Percentiles rank a stretch among this genome's conserved stretches.
Evolutionary conservation across 1,140 invertebrate genomes (phyloP).

Genomic region (Diorhabda sublineata): DNA sequence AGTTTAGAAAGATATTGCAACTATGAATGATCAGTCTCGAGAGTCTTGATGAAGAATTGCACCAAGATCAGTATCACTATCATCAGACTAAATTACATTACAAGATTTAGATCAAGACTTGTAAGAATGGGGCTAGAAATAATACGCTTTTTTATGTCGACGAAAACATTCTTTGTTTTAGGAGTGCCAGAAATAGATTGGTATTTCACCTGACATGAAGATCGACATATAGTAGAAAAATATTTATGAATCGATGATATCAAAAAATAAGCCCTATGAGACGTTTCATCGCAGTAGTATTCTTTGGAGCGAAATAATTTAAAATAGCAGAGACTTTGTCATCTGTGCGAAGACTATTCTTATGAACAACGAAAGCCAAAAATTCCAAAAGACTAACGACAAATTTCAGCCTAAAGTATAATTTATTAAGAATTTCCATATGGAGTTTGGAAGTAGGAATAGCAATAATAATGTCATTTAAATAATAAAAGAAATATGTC

Average conservation of each 20-base stretch:
- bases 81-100: constrained; percentile 31
- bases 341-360: constrained; percentile 12
- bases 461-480: constrained; percentile 41
- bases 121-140: constrained; percentile 33
- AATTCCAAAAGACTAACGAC: constrained; percentile 5
- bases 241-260: constrained; percentile 21
- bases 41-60: constrained; percentile 36
- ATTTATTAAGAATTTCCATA: constrained; percentile 6
- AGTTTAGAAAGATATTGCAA: constrained; percentile 47
- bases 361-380: constrained; percentile 16
- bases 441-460: constrained; percentile 22
- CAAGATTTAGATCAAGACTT: constrained; percentile 35
- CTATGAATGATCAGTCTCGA: constrained; percentile 49
- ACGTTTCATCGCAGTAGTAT: constrained; percentile 25
- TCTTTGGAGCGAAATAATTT: constrained; percentile 38
- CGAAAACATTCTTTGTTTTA: constrained; percentile 9
- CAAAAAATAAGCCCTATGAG: constrained; percentile 20
- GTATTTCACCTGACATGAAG: constrained; percentile 28
- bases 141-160: constrained; percentile 7
- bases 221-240: constrained; percentile 17
- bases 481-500: constrained; percentile 30
- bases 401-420: not conserved
- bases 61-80: constrained; percentile 34
- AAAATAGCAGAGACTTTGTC: constrained; percentile 34
- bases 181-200: constrained; percentile 8